phyloP scores from a whole-genome alignment of 2,797 vertebrate species.

The Anabas testudineus region DNA sequence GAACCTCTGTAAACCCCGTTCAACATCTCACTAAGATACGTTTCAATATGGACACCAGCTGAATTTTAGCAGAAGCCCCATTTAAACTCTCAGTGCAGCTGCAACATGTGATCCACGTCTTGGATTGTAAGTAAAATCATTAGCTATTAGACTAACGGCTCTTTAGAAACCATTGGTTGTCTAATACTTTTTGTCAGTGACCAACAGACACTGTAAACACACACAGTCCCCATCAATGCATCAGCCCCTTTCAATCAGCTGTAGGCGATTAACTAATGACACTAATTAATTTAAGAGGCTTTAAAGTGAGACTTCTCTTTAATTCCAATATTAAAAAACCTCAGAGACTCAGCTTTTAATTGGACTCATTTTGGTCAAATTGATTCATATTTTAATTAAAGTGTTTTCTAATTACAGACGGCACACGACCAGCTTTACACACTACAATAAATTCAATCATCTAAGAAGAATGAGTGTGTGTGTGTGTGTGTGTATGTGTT shows the following conservation, averaged over 20 bases:
- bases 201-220: background rate
- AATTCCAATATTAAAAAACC: background rate
- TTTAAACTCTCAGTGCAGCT: no score
- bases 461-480: constrained; percentile 28
- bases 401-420: constrained; percentile 54
- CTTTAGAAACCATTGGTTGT: constrained; percentile 13
- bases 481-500: constrained; percentile 25
- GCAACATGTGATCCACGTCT: no score
- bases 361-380: constrained; percentile 44
- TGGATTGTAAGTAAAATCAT: no score
- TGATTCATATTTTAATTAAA: constrained; percentile 63
- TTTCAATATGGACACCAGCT: no score
- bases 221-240: background rate
- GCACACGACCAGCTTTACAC: constrained; percentile 49
- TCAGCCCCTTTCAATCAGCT: constrained; percentile 5
- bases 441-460: constrained; percentile 12
- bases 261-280: constrained; percentile 18
- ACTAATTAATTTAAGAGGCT: background rate
- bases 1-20: no score
- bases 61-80: no score
- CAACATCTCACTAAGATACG: no score
- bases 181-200: background rate
- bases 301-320: constrained; percentile 32
- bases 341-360: constrained; percentile 28
- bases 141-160: constrained; percentile 3